Percentiles rank a stretch among this genome's conserved stretches.
These are phyloP conservation scores for Pherbina coryleti DNA, from an alignment of 2,888 invertebrate species.

Conservation along the genomic window DNA sequence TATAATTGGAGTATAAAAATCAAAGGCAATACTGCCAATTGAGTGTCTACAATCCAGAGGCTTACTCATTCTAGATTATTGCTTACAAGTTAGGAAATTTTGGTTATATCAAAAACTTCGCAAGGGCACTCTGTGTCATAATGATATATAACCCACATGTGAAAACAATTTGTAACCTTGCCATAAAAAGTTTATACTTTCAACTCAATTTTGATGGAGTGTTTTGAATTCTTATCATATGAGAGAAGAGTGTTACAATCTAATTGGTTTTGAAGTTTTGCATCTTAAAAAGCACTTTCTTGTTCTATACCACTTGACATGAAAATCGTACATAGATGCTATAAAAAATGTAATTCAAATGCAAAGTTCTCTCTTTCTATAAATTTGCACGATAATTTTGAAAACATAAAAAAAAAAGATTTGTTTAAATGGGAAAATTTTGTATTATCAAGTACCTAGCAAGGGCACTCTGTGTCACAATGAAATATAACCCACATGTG, in stretches of 20 bases:
- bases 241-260: background rate
- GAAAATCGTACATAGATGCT: conserved; percentile 59
- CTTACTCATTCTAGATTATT: conserved; percentile 43
- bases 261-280: too few species aligned
- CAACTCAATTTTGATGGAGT: background rate
- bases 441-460: too few species aligned
- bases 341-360: conserved; percentile 48
- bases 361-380: conserved; percentile 49
- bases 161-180: conserved; percentile 53
- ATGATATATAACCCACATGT: conserved; percentile 42
- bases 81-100: conserved; percentile 8
- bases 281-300: conserved; percentile 50
- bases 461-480: background rate
- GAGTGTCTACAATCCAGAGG: conserved; percentile 43
- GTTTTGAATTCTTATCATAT: background rate
- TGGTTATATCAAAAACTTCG: background rate
- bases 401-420: conserved; percentile 42
- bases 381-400: conserved; percentile 41
- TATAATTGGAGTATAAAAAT: conserved; percentile 36
- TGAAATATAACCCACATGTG: conserved; percentile 41
- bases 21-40: conserved; percentile 38
- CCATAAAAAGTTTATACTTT: conserved; percentile 40
- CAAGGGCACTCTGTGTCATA: conserved; percentile 36
- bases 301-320: conserved; percentile 48
- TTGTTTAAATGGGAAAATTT: too few species aligned